phyloP scores from a whole-genome alignment of 2,113 vertebrate genomes.

The Albula goreensis region DNA sequence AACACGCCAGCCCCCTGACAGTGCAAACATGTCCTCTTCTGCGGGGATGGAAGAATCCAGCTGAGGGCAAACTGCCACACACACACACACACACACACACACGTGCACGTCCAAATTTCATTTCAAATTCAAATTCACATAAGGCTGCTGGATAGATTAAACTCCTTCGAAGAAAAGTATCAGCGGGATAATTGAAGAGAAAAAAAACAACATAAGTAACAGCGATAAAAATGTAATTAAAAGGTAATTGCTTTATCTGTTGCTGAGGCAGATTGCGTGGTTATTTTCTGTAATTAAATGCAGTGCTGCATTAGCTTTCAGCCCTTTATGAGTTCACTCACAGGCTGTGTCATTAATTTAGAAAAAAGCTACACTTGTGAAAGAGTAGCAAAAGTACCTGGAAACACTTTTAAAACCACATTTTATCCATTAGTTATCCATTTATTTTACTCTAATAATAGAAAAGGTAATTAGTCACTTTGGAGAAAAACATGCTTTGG shows the following conservation, averaged over 20 bases:
- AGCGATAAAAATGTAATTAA: not conserved
- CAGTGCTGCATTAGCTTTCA: not conserved
- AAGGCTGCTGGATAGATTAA: not conserved
- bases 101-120: slow-evolving; percentile 25
- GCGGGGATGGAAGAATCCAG: not conserved
- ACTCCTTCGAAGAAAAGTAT: not conserved
- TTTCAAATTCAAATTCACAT: slow-evolving; percentile 32
- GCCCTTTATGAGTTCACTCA: not conserved
- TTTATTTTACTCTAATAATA: too few species aligned
- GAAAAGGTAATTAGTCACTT: not conserved
- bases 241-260: not conserved
- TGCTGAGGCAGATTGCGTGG: not conserved
- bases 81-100: slow-evolving; percentile 29
- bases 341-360: not conserved
- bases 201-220: too few species aligned
- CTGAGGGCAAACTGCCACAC: slow-evolving; percentile 15
- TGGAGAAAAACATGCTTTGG: not conserved
- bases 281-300: not conserved
- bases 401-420: not conserved
- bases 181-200: not conserved
- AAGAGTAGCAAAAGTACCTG: not conserved
- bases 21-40: slow-evolving; percentile 40
- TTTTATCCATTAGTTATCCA: too few species aligned
- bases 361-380: not conserved
- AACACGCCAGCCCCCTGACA: slow-evolving; percentile 24